Base-by-base conservation (phyloP, 64 coral and sea anemone species). In the Montipora capricornis region DNA sequence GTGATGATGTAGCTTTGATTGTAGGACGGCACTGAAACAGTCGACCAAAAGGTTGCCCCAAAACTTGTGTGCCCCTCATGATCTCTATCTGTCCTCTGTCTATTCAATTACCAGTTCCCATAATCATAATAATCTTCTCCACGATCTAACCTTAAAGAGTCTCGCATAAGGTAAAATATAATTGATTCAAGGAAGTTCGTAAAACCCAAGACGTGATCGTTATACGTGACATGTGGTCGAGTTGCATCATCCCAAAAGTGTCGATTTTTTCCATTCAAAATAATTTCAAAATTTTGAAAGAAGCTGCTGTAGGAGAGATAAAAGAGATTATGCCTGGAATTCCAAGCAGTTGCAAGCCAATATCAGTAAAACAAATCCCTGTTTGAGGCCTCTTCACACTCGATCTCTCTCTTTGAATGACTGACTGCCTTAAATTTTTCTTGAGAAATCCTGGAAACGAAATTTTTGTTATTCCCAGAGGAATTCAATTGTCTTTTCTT, bases 31-130 rank as follows among this genome's bases (percentile, higher is more conserved):
- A 68, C 6, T 67, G 58, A 49, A 86, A 60, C 6, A 86, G 20
- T 4, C 82, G 46, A 20, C 82, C 82, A 51, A 86, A 71, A 16
- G 62, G 47, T 45, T 50, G 14, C 20, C 64, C 46, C 15, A 86
- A 71, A 49, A 71, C 17, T 8, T 48, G 61, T 71, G 64, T 86
- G 46, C 82, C 19, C n/a, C 82, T 71, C 82, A 86, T 86, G 29
- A 37, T 37, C 29, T 37, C 29, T 37, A 37, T 1, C 29, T 37
- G 29, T 37, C 29, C 29, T 37, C 29, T 37, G 29, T 66, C 10
- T 64, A 15, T 64, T 64, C 9, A 64, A 12, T 12, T 64, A 16
- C 14, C 60, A 64, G 8, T 64, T 64, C 60, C 2, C 9, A 64
- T 64, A 57, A 57, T 57, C 53, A 57, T 6, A 11, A 6, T 57